Base-by-base conservation (phyloP, 2,888 invertebrate species). In the Digitonthophagus gazella region DNA sequence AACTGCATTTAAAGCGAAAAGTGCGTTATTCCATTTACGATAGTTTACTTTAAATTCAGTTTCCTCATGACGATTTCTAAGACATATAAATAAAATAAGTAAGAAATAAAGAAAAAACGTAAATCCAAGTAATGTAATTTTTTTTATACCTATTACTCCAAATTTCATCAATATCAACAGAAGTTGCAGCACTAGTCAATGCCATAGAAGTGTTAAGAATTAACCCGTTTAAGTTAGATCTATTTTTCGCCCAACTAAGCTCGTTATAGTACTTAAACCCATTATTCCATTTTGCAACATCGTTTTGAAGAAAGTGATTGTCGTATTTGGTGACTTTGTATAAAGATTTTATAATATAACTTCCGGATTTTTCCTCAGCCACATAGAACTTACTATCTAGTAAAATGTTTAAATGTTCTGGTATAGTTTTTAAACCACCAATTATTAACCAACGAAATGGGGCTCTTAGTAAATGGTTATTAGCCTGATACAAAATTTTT, bases 41-140 rank as follows among this genome's bases (percentile, higher is more conserved):
- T 85, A 87, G 78, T 85, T 86, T 0, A 85, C 85, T 78, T 88
- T 88, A 3, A 87, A 86, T 65, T 87, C 85, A 0, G 87, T 86
- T 76, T 88, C 88, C 5, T 80, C 74, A 58, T 80, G 79, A 19
- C 72, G 77, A 63, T 80, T 72, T 57, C 79, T 78, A 54, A 63
- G 75, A 72, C 28, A 44, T 44, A 44, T 2, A 3, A 44, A 44
- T 8, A 1, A 44, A 44, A 8, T 44, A 44, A 44, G 11, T 44
- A 8, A 44, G 11, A 44, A 44, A 44, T 44, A 1, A 44, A 1
- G 1, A 44, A 44, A n/a, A n/a, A n/a, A n/a, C n/a, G n/a, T n/a
- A n/a, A n/a, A n/a, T n/a, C n/a, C n/a, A n/a, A n/a, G n/a, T n/a
- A n/a, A n/a, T n/a, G n/a, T n/a, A n/a, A n/a, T n/a, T 44, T 44